Evolutionary conservation across 2,113 vertebrate species (phyloP).

Genomic region (Periophthalmodon schlosseri): DNA sequence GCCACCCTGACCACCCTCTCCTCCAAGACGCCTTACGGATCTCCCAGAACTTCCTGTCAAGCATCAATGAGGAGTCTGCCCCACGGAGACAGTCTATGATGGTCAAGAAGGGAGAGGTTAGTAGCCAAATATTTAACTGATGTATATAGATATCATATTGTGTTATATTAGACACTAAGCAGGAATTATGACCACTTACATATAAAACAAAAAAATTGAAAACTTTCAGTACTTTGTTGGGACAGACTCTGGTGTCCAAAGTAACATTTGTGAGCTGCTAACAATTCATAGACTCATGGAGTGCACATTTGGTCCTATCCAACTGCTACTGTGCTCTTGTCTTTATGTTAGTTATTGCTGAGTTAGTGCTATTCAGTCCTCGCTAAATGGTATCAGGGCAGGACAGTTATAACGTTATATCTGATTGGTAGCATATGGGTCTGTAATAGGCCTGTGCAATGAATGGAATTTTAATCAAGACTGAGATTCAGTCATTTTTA

Average conservation of each 20-base stretch:
- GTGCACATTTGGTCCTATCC: too few relatives aligned
- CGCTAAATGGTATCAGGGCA: too few relatives aligned
- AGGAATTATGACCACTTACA: too few relatives aligned
- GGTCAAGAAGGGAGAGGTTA: slow-evolving; percentile 94
- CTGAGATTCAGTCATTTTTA: too few relatives aligned
- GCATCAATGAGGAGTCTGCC: slow-evolving; percentile 97
- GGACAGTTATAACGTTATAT: background rate
- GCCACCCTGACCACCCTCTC: slow-evolving; percentile 90
- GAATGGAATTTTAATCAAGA: too few relatives aligned
- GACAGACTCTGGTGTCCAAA: background rate
- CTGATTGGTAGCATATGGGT: background rate
- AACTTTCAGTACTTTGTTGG: background rate
- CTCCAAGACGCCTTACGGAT: slow-evolving; percentile 95
- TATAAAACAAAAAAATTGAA: background rate
- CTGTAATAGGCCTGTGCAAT: background rate
- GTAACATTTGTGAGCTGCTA: too few relatives aligned
- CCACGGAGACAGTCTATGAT: slow-evolving; percentile 93
- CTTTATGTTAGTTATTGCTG: too few relatives aligned
- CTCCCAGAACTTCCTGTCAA: slow-evolving; percentile 98
- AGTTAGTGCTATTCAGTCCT: too few relatives aligned
- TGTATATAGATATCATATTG: background rate
- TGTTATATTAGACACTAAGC: background rate
- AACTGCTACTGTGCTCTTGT: too few relatives aligned
- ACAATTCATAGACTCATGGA: too few relatives aligned
- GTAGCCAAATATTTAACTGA: slow-evolving; percentile 21